Conservation (phyloP, 1,140 invertebrate genomes). For the Drosophila miranda region DNA sequence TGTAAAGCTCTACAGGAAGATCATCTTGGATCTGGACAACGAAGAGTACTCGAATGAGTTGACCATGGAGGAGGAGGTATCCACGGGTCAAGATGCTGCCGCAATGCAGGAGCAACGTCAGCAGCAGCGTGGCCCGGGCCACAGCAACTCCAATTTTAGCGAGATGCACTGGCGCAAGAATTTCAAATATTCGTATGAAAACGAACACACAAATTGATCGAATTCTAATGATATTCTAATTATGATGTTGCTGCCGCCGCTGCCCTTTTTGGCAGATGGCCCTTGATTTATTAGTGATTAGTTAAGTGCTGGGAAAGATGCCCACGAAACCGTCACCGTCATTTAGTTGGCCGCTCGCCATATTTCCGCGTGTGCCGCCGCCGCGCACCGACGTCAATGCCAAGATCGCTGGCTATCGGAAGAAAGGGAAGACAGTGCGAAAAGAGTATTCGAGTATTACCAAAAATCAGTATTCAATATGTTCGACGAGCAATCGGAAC, state of each 20-base stretch:
- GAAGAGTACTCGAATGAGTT: constrained; percentile 68
- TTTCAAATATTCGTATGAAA: constrained; percentile 61
- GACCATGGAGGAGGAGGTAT: constrained; percentile 25
- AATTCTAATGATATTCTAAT: neutral
- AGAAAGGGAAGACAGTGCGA: constrained; percentile 5
- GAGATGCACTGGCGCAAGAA: constrained; percentile 71
- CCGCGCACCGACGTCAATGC: constrained; percentile 35
- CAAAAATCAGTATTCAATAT: constrained; percentile 57
- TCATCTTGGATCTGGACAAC: constrained; percentile 65
- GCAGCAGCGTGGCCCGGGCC: constrained; percentile 20
- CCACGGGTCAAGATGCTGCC: neutral
- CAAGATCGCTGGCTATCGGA: constrained; percentile 30
- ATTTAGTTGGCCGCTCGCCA: constrained; percentile 59
- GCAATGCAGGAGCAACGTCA: constrained; percentile 11
- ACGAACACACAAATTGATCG: constrained; percentile 58
- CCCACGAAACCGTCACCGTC: constrained; percentile 8
- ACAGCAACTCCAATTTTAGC: constrained; percentile 56
- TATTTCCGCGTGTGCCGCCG: constrained; percentile 36
- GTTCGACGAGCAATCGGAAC: constrained; percentile 50
- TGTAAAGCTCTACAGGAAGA: constrained; percentile 73
- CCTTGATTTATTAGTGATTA: constrained; percentile 45
- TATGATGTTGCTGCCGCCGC: constrained; percentile 7
- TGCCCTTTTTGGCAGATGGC: constrained; percentile 10
- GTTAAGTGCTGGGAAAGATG: constrained; percentile 33
- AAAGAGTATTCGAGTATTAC: constrained; percentile 16